Percentiles rank a stretch among this genome's conserved stretches.
Conservation (phyloP, 2,113 vertebrate genomes). For the Sapajus apella region DNA sequence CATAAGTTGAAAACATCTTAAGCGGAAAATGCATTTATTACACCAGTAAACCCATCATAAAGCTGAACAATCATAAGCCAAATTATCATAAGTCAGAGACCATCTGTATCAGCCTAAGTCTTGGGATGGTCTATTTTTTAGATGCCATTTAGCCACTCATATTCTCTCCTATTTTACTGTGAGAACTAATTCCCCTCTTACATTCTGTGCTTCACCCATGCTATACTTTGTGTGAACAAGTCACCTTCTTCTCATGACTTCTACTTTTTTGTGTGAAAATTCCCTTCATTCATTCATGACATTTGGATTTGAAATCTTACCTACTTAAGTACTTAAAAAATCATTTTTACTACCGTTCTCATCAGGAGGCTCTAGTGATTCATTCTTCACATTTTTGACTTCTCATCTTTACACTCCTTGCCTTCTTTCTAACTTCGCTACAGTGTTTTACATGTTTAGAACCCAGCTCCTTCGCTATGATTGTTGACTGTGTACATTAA, state of each 20-base stretch:
- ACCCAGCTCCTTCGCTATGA: background rate
- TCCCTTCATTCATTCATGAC: background rate
- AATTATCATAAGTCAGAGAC: background rate
- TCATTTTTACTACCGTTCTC: background rate
- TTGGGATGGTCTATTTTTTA: background rate
- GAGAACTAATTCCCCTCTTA: accelerated
- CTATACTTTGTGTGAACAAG: accelerated
- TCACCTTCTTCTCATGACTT: background rate
- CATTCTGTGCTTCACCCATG: accelerated
- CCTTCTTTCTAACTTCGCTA: background rate
- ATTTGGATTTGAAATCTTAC: background rate
- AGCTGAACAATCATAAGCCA: background rate
- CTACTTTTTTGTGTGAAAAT: background rate
- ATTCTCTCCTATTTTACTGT: background rate
- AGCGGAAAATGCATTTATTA: background rate
- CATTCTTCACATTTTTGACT: background rate
- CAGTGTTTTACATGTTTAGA: background rate
- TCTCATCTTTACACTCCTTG: background rate
- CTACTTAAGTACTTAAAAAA: background rate
- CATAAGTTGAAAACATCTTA: background rate
- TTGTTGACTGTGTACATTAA: background rate
- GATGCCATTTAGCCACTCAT: background rate
- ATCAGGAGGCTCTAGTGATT: background rate
- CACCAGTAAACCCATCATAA: background rate
- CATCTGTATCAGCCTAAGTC: background rate